Percentiles rank a stretch among this genome's conserved stretches.
phyloP scores from a whole-genome alignment of 2,797 vertebrate genomes.

The Paguma larvata region DNA sequence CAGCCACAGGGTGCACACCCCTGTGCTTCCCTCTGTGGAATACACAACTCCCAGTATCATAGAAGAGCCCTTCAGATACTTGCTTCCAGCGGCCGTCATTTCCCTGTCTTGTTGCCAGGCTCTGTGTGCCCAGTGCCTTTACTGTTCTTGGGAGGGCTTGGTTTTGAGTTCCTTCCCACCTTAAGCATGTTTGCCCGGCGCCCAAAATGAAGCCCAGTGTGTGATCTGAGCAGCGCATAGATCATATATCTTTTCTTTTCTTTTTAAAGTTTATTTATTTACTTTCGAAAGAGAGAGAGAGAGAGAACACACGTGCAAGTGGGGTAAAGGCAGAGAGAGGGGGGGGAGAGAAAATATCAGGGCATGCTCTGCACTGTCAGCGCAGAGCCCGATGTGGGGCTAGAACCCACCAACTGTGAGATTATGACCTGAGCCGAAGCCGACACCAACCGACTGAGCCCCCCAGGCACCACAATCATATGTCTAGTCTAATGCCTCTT shows the following conservation, averaged over 20 bases:
- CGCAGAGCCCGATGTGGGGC: too few species aligned
- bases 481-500: not conserved
- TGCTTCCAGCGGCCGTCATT: not conserved
- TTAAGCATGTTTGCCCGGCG: not conserved
- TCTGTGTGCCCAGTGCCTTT: not conserved
- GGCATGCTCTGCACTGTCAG: too few species aligned
- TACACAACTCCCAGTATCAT: accelerated
- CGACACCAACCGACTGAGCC: too few species aligned
- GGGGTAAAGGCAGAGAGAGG: too few species aligned
- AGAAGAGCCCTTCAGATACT: not conserved
- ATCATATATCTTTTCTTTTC: not conserved
- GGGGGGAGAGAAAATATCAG: too few species aligned
- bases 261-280: too few species aligned
- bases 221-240: not conserved
- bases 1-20: not conserved
- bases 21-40: not conserved
- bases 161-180: not conserved
- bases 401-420: too few species aligned
- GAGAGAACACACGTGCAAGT: too few species aligned
- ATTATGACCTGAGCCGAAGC: too few species aligned
- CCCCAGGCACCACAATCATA: too few species aligned
- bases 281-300: too few species aligned
- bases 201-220: not conserved
- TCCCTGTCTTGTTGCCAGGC: not conserved
- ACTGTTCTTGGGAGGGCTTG: not conserved